A percentile compares a stretch with the other conserved stretches of the same genome.
Evolutionary conservation across 2,113 vertebrate genomes (phyloP).

Genomic region (Psilopsiagon aurifrons): DNA sequence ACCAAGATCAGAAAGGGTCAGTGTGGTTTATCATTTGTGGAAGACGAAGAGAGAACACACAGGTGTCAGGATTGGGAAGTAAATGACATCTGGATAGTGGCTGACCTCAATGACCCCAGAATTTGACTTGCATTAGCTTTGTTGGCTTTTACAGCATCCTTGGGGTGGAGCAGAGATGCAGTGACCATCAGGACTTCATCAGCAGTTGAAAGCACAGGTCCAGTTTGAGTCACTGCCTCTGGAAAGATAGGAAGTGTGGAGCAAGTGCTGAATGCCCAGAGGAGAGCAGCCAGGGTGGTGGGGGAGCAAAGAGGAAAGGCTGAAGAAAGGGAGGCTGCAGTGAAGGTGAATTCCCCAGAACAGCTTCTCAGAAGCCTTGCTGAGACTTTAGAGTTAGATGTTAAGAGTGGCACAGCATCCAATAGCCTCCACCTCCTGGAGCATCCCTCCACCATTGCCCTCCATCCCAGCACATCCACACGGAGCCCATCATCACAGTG

Average conservation of each 20-base stretch:
- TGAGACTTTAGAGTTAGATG: neutral
- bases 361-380: neutral
- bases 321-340: neutral
- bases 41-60: accelerated
- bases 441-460: neutral
- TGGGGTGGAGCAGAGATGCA: neutral
- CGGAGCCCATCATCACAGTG: accelerated
- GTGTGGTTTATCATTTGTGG: neutral
- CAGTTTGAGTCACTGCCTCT: neutral
- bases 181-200: neutral
- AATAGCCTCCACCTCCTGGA: neutral
- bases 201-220: neutral
- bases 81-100: neutral
- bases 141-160: neutral
- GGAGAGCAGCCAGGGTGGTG: neutral
- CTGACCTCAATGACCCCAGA: neutral
- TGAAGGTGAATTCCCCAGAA: neutral
- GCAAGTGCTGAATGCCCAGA: neutral
- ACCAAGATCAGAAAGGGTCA: neutral
- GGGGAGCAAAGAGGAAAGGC: neutral
- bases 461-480: neutral
- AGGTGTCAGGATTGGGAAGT: neutral
- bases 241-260: neutral
- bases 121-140: neutral
- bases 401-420: neutral